phyloP scores from a whole-genome alignment of 2,888 invertebrate species.

The Lochmaea capreae region DNA sequence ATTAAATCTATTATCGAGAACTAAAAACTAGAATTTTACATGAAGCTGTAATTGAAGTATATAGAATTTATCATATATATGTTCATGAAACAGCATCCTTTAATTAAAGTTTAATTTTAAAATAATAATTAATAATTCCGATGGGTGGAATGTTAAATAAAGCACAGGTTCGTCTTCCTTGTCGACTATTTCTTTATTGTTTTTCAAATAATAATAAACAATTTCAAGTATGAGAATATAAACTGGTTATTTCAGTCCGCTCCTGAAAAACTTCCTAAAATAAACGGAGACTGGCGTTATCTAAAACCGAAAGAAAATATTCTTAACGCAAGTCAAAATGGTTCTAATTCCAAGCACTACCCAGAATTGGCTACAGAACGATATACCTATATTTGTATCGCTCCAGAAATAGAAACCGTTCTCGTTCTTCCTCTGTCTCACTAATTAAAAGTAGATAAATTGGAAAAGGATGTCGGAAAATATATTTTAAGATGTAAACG shows the following conservation, averaged over 20 bases:
- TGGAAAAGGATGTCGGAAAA: conserved; percentile 50
- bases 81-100: too few species aligned
- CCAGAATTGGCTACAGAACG: conserved; percentile 55
- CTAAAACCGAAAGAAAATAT: conserved; percentile 56
- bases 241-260: background rate
- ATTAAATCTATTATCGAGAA: too few species aligned
- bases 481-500: conserved; percentile 38
- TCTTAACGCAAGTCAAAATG: conserved; percentile 52
- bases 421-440: conserved; percentile 36
- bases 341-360: conserved; percentile 62
- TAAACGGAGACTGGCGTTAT: conserved; percentile 47
- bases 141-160: too few species aligned
- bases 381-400: conserved; percentile 61
- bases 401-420: conserved; percentile 56
- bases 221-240: background rate
- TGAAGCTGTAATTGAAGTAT: too few species aligned
- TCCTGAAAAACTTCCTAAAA: conserved; percentile 46
- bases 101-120: too few species aligned
- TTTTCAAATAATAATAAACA: too few species aligned
- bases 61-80: too few species aligned
- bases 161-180: too few species aligned
- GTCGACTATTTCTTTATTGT: too few species aligned
- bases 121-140: too few species aligned
- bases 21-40: too few species aligned
- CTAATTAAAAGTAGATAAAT: conserved; percentile 47